Base-by-base conservation (phyloP, 2,797 vertebrate genomes). In the Tachyglossus aculeatus region DNA sequence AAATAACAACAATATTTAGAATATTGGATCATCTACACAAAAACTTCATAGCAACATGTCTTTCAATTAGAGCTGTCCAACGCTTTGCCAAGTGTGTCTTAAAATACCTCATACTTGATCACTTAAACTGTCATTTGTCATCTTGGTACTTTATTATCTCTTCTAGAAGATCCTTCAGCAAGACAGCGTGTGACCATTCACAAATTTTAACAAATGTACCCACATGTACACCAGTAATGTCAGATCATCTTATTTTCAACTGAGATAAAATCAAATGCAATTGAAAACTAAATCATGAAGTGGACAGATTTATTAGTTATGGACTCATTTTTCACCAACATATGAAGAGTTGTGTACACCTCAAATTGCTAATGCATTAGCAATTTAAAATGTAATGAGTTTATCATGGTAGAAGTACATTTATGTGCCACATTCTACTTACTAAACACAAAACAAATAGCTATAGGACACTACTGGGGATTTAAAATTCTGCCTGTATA, bases 161-260 rank as follows among this genome's bases (percentile, higher is more conserved):
- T 87, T 86, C 80, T 70, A 64, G 76, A 76, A 86, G 86, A 84
- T 85, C 45, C 69, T 86, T 89, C 86, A 80, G 77, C 78, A 85
- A 89, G 84, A 88, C 83, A 88, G 77, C 88, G 88, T 86, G 86
- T 68, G 85, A 90, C 86, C 80, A 81, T 88, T 91, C 88, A 85
- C 86, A 89, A 90, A 90, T 88, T 86, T 84, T 80, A 89, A 88
- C 87, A 90, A 89, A 90, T 82, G 85, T 91, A 87, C 86, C 85
- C 88, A 82, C 78, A 77, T 87, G 80, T 83, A 83, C 78, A 78
- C 88, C 87, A 88, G 81, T 89, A 86, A 81, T 83, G 83, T 88
- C 89, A 91, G 87, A 85, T 90, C 88, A 85, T 90, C 85, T 90
- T 90, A 92, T 92, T 92, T 92, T 92, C 90, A 93, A 88, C 82